phyloP scores from a whole-genome alignment of 2,113 vertebrate species.

The Murina feae region DNA sequence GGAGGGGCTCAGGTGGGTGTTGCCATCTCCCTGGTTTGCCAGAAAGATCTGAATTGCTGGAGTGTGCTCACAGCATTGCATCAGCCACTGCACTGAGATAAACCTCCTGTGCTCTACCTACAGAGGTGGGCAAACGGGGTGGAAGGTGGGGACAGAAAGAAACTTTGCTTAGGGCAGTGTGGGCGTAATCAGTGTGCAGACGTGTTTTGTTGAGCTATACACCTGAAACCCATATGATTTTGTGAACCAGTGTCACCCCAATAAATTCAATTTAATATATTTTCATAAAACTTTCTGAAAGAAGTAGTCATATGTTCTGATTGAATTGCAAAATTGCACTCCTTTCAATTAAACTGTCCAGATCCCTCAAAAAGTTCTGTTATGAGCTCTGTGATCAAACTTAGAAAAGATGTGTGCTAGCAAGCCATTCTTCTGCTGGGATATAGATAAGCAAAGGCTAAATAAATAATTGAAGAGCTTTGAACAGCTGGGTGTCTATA shows the following conservation, averaged over 20 bases:
- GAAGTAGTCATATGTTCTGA: not conserved
- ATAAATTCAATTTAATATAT: not conserved
- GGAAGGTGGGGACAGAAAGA: not conserved
- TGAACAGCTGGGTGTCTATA: not conserved
- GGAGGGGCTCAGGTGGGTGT: too few relatives aligned
- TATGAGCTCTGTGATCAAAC: not conserved
- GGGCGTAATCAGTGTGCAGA: not conserved
- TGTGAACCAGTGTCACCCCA: not conserved
- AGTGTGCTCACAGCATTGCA: too few relatives aligned
- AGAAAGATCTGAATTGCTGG: too few relatives aligned
- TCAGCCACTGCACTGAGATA: too few relatives aligned
- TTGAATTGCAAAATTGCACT: not conserved
- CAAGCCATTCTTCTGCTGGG: not conserved
- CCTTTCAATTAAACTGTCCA: not conserved
- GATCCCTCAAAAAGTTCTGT: not conserved
- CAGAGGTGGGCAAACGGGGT: not conserved
- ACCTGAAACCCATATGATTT: not conserved
- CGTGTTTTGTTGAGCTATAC: not conserved
- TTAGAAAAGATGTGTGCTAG: constrained; percentile 7
- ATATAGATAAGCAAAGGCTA: constrained; percentile 41
- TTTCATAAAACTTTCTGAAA: not conserved
- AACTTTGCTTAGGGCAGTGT: not conserved
- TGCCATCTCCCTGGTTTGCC: too few relatives aligned
- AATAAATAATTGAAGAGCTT: constrained; percentile 58
- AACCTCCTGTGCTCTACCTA: too few relatives aligned